Base-by-base conservation (phyloP, 2,113 vertebrate species). In the Tympanuchus pallidicinctus region DNA sequence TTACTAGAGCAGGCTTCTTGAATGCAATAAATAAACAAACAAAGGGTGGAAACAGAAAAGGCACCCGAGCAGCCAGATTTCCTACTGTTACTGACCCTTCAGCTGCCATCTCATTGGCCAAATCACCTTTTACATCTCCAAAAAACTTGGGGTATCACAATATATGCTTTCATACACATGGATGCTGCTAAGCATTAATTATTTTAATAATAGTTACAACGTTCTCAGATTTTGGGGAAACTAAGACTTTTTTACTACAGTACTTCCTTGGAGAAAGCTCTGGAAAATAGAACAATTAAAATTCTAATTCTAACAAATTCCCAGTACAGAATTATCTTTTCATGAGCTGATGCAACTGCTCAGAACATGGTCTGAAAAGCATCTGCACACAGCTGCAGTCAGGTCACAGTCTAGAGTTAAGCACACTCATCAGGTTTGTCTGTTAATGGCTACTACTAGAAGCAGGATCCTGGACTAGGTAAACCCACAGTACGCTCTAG, bases 141-240 rank as follows among this genome's bases (percentile, higher is more conserved):
- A 80, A 32, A 64, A 1, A 0, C 18, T 0, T 17, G 4, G 64
- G 60, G 27, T 17, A 67, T 3, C 11, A 4, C 22, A 28, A 14
- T 28, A 64, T 0, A 0, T 34, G 32, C 28, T 83, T 70, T 38
- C 63, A 38, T 38, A 86, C 73, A 22, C 28, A 70, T 56, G 2
- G 6, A 71, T 50, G 71, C 12, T 8, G 10, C 65, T 38, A 56
- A 64, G 45, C 45, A 43, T 34, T 48, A 47, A 27, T 19, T 30
- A 82, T 42, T 70, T 86, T 48, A 63, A 8, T 45, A 84, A 27
- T 16, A 32, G 24, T 21, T 69, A 66, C 7, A 57, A 38, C 18
- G 13, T 30, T 66, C 54, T 3, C 69, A 22, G 16, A 81, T 80
- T 94, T 34, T 50, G 83, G 30, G 45, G 25, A 64, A 0, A 69